phyloP scores from a whole-genome alignment of 2,113 vertebrate species.

The Cynopterus brachyotis region DNA sequence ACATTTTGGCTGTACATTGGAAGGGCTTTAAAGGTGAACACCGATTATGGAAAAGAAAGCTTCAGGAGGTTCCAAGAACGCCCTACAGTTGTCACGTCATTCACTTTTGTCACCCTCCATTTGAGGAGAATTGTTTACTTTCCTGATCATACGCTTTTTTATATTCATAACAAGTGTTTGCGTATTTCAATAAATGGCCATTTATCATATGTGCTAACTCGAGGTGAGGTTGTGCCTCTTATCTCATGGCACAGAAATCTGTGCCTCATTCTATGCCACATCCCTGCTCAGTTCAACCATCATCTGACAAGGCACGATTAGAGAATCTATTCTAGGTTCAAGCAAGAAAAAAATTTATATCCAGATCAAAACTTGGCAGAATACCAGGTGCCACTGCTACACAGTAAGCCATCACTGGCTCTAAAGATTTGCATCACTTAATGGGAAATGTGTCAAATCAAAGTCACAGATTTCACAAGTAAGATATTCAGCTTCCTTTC shows the following conservation, averaged over 20 bases:
- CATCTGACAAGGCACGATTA: background rate
- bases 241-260: background rate
- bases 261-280: background rate
- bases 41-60: background rate
- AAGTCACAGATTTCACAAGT: background rate
- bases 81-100: background rate
- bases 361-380: background rate
- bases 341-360: slow-evolving; percentile 5
- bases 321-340: background rate
- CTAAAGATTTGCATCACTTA: background rate
- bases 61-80: background rate
- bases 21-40: background rate
- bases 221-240: background rate
- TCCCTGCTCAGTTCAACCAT: background rate
- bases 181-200: background rate
- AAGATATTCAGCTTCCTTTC: background rate
- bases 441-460: slow-evolving; percentile 18
- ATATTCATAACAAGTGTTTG: background rate
- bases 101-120: background rate
- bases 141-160: background rate
- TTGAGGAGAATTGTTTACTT: background rate
- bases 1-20: background rate
- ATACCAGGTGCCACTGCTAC: background rate
- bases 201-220: background rate
- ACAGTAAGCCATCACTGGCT: background rate